Conservation (phyloP, 2,113 vertebrate species). For the Serilophus lunatus region DNA sequence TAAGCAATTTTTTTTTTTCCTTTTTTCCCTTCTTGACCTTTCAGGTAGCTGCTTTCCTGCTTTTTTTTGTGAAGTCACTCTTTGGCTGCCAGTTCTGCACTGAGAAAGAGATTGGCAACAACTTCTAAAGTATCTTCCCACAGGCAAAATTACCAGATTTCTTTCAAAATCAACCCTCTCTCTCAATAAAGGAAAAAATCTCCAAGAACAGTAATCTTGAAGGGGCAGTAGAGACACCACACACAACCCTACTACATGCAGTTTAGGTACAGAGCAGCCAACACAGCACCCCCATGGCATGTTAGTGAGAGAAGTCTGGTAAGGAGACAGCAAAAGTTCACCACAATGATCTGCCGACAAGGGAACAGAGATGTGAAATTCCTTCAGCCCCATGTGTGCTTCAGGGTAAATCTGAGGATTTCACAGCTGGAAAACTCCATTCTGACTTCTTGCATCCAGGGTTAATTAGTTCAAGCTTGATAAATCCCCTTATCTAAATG, state of each 20-base stretch:
- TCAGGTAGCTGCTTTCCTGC: not conserved
- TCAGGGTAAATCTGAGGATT: not conserved
- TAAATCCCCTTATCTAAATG: constrained; percentile 60
- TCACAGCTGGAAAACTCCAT: constrained; percentile 23
- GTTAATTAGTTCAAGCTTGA: constrained; percentile 62
- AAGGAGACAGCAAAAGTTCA: not conserved
- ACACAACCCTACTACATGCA: rapidly evolving
- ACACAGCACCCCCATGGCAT: not conserved
- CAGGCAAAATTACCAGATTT: not conserved
- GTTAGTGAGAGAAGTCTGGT: rapidly evolving
- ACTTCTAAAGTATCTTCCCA: not conserved
- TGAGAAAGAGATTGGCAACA: not conserved
- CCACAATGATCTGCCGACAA: not conserved
- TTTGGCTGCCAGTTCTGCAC: not conserved
- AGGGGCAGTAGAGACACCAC: not conserved
- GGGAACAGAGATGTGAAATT: constrained; percentile 3
- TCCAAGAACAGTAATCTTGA: not conserved
- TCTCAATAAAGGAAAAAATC: not conserved
- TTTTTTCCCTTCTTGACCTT: not conserved
- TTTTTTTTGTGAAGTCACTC: not conserved
- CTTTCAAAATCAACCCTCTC: not conserved
- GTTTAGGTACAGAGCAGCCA: not conserved
- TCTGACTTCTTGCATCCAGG: constrained; percentile 20
- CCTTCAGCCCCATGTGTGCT: not conserved
- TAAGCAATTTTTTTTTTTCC: not conserved